Evolutionary conservation across 2,113 vertebrate genomes (phyloP).

Genomic region (Okapia johnstoni): DNA sequence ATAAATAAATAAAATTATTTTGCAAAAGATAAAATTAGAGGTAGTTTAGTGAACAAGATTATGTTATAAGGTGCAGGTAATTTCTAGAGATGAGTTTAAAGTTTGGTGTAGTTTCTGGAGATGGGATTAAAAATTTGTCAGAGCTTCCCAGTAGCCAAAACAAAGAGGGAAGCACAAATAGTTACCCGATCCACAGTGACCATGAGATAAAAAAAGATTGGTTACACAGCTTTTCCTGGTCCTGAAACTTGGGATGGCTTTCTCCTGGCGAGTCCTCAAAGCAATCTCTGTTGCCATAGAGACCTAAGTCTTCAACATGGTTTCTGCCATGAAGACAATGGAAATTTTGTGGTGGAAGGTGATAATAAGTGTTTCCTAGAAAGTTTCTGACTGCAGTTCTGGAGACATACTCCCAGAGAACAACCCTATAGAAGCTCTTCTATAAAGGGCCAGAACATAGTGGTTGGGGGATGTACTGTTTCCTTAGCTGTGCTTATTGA

Average conservation of each 20-base stretch:
- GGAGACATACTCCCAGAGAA: neutral
- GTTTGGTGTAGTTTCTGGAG: neutral
- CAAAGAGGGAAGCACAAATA: slow-evolving; percentile 20
- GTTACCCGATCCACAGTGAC: neutral
- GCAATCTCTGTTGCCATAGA: neutral
- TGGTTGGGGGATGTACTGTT: neutral
- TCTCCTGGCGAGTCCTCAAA: slow-evolving; percentile 33
- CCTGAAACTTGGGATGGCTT: slow-evolving; percentile 27
- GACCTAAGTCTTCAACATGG: neutral
- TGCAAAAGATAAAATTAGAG: neutral
- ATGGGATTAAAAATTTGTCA: neutral
- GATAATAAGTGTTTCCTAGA: slow-evolving; percentile 6
- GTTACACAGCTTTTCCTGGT: slow-evolving; percentile 44
- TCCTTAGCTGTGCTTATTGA: neutral
- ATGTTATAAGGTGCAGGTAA: neutral
- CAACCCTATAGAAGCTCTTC: neutral
- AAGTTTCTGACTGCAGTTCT: neutral
- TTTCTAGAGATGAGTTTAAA: neutral
- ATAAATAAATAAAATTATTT: neutral
- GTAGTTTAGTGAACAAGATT: neutral
- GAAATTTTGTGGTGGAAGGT: neutral
- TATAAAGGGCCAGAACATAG: neutral
- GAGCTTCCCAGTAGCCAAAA: slow-evolving; percentile 51
- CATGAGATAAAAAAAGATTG: slow-evolving; percentile 48
- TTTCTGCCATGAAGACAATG: neutral